Evolutionary conservation across 1,140 invertebrate species (phyloP).

Genomic region (Meloidogyne hapla): DNA sequence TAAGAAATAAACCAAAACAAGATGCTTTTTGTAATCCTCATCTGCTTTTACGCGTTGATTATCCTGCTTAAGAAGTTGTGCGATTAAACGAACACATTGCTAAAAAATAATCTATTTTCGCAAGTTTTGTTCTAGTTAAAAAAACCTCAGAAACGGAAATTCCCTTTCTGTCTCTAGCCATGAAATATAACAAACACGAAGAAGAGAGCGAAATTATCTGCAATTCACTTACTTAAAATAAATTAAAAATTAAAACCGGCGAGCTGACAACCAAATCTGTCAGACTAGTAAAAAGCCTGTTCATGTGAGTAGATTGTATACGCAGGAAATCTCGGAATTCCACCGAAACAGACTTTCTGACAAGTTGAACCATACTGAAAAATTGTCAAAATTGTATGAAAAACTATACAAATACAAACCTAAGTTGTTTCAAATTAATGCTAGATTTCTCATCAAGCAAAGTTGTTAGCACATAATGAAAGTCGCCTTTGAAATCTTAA

Average conservation of each 20-base stretch:
- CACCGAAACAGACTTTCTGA: constrained; percentile 11
- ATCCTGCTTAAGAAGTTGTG: constrained; percentile 38
- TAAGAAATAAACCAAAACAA: not conserved
- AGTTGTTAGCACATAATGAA: constrained; percentile 48
- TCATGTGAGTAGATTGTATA: not conserved
- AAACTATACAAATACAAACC: constrained; percentile 26
- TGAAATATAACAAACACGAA: constrained; percentile 29
- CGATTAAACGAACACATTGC: constrained; percentile 25
- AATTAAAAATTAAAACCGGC: constrained; percentile 9
- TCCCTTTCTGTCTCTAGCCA: constrained; percentile 27
- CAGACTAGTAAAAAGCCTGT: constrained; percentile 12
- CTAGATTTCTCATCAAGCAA: constrained; percentile 26
- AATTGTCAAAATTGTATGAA: not conserved
- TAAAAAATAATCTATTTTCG: not conserved
- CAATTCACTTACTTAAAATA: not conserved
- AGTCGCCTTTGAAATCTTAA: constrained; percentile 48
- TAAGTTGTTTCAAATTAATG: constrained; percentile 44
- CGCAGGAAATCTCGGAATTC: constrained; percentile 27
- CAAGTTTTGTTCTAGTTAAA: not conserved
- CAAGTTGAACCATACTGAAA: constrained; percentile 14
- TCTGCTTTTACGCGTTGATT: constrained; percentile 12
- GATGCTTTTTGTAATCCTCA: constrained; percentile 29
- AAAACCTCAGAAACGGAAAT: constrained; percentile 16
- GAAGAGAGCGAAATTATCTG: constrained; percentile 23
- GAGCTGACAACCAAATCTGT: not conserved